A percentile compares a stretch with the other conserved stretches of the same genome.
These are phyloP conservation scores for Dicrostonyx torquatus DNA, from an alignment of 2,797 vertebrate genomes.

Conservation along the genomic window DNA sequence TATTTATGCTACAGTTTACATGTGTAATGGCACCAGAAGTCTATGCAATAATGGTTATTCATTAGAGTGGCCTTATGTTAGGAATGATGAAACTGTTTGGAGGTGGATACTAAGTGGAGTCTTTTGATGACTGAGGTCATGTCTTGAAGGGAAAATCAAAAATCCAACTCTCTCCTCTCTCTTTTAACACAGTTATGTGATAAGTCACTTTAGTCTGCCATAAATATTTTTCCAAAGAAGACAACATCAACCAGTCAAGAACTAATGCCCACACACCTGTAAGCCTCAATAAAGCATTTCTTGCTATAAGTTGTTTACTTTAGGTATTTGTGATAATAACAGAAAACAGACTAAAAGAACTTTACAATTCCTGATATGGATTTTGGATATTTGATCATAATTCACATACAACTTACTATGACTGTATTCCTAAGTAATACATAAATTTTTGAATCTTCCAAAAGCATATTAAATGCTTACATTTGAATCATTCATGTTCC, in stretches of 20 bases:
- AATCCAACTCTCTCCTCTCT: too few species aligned
- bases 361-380: background rate
- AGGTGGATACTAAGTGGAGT: background rate
- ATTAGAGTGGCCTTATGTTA: background rate
- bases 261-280: background rate
- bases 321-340: background rate
- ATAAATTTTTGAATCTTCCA: background rate
- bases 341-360: background rate
- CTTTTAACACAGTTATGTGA: background rate
- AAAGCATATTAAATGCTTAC: background rate
- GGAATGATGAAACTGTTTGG: background rate
- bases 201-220: background rate
- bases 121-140: background rate
- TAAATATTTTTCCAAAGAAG: background rate
- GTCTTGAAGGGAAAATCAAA: background rate
- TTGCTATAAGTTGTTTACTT: background rate
- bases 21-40: background rate
- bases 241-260: background rate
- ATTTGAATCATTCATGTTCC: background rate
- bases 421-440: background rate
- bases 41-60: background rate
- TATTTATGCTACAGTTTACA: background rate
- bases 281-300: background rate
- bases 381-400: conserved; percentile 32
- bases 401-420: conserved; percentile 10